Evolutionary conservation across 2,113 vertebrate species (phyloP).

Genomic region (Craseonycteris thonglongyai): DNA sequence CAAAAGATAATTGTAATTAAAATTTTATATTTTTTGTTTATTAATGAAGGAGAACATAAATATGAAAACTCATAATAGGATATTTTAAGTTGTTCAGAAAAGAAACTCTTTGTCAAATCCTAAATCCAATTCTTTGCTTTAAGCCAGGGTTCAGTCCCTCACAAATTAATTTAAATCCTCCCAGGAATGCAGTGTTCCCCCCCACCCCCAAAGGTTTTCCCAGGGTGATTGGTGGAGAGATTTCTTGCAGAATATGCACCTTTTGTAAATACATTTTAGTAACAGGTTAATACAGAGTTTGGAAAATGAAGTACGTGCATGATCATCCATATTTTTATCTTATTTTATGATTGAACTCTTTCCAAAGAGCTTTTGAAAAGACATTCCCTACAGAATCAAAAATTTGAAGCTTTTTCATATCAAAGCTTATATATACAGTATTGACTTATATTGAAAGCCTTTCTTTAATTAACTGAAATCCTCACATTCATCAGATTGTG

Average conservation of each 20-base stretch:
- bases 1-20: not conserved
- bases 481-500: not conserved
- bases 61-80: constrained; percentile 31
- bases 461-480: constrained; percentile 12
- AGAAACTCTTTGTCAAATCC: constrained; percentile 43
- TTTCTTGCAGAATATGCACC: constrained; percentile 73
- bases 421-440: too few species aligned
- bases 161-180: constrained; percentile 79
- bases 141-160: constrained; percentile 75
- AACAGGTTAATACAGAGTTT: constrained; percentile 49
- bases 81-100: constrained; percentile 43
- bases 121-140: constrained; percentile 75
- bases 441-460: not conserved
- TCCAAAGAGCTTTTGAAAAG: constrained; percentile 49
- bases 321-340: constrained; percentile 3
- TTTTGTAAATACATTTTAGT: constrained; percentile 72
- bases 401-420: constrained; percentile 1
- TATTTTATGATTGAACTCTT: constrained; percentile 34
- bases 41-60: constrained; percentile 41
- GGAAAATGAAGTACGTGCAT: constrained; percentile 6
- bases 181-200: constrained; percentile 78
- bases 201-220: constrained; percentile 79
- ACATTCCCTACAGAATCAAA: not conserved
- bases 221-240: constrained; percentile 76
- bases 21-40: not conserved